Evolutionary conservation across 2,888 invertebrate genomes (phyloP), one percentile per base, ranked within the genome.

Genomic region (Opisthograptis luteolata): DNA sequence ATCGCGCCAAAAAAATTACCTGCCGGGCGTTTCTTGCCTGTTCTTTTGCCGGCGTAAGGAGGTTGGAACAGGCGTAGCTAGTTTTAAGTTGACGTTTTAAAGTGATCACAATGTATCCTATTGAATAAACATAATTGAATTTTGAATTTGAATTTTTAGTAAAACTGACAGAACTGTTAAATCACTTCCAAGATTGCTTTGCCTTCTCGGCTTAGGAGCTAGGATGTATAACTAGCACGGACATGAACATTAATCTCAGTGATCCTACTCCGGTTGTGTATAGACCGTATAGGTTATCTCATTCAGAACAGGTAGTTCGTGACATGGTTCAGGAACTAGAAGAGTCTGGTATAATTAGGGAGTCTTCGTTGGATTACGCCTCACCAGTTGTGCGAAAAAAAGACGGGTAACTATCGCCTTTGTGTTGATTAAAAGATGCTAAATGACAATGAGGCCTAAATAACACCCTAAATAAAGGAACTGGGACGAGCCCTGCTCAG

Each of bases 391-490:
- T 28, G 2, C 10, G 5, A 8, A 4, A 28, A 28, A 5, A 28
- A 28, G 12, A 28, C 10, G 2, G 28, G 19, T n/a, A n/a, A 34
- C 2, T 14, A 19, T 3, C 34, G 20, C 17, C 0, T 35, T 40
- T 3, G 8, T 5, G 0, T 44, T 12, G 2, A 30, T 44, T 3
- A 12, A 19, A 10, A 3, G 17, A 25, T 6, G 42, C 8, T 4
- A 12, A 2, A 6, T 42, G 42, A 34, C 1, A 7, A 9, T 17
- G 15, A 15, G 44, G 36, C 2, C 10, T 44, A 1, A 44, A 44
- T 24, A 36, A 20, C 12, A 45, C 45, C 0, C 2, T 22, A 4
- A 10, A 44, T 22, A 35, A 44, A 10, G 22, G 13, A 4, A 44
- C 28, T 0, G 27, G 19, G 3, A 35, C 19, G 20, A 30, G 15